Percentiles rank a stretch among this genome's conserved stretches.
These are phyloP conservation scores for Gorsachius magnificus DNA, from an alignment of 2,797 vertebrate species.

Conservation along the genomic window DNA sequence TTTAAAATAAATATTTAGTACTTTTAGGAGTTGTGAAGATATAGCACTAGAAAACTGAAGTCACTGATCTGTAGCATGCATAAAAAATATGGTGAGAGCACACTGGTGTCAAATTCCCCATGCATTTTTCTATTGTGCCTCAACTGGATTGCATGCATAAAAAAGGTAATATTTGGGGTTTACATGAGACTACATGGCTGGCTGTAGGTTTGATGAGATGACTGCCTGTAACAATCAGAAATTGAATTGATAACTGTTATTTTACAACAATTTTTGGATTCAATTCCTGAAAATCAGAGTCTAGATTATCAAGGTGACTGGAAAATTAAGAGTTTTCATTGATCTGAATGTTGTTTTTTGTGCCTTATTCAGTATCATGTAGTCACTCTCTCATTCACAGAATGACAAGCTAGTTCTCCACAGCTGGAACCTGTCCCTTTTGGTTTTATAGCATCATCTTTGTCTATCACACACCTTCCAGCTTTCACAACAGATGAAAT, in stretches of 20 bases:
- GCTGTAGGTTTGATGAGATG: neutral
- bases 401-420: neutral
- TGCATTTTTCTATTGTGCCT: neutral
- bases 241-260: neutral
- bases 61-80: neutral
- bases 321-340: neutral
- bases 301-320: neutral
- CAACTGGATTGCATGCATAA: neutral
- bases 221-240: neutral
- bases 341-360: neutral
- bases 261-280: neutral
- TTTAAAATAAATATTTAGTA: slow-evolving; percentile 58
- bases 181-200: neutral
- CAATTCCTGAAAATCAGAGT: neutral
- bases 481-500: neutral
- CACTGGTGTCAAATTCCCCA: neutral
- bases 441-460: neutral
- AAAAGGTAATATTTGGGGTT: neutral
- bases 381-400: neutral
- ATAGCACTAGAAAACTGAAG: neutral
- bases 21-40: slow-evolving; percentile 46
- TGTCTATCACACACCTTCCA: neutral
- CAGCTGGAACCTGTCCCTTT: neutral
- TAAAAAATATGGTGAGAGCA: neutral
- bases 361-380: neutral